phyloP scores from a whole-genome alignment of 2,888 invertebrate species.

The Furcula furcula region DNA sequence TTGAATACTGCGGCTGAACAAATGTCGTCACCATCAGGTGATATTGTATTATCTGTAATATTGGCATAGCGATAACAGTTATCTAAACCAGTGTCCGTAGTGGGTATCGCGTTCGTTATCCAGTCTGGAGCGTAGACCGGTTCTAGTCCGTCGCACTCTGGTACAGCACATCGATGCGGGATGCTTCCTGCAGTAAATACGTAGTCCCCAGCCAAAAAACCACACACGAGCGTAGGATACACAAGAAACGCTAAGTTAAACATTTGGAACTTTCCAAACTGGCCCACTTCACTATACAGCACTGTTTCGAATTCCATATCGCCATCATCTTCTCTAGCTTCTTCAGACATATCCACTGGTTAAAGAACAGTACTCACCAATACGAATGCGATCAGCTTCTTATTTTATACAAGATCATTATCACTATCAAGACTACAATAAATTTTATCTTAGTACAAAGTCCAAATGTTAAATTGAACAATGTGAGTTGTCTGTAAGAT shows the following conservation, averaged over 20 bases:
- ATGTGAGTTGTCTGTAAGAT: too few relatives aligned
- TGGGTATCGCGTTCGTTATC: slow-evolving; percentile 59
- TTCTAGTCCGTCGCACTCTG: slow-evolving; percentile 52
- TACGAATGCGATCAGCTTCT: slow-evolving; percentile 24
- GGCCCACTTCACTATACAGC: slow-evolving; percentile 57
- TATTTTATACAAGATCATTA: slow-evolving; percentile 35
- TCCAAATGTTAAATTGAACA: neutral
- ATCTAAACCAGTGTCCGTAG: slow-evolving; percentile 51
- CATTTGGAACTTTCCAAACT: slow-evolving; percentile 64
- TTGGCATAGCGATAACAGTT: slow-evolving; percentile 58
- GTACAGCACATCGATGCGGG: slow-evolving; percentile 57
- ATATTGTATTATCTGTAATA: slow-evolving; percentile 25
- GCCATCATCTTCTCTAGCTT: slow-evolving; percentile 23
- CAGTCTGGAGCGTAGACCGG: slow-evolving; percentile 57
- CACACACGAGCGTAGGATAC: slow-evolving; percentile 55
- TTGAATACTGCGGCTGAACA: slow-evolving; percentile 59
- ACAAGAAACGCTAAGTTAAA: slow-evolving; percentile 51
- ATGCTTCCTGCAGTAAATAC: slow-evolving; percentile 65
- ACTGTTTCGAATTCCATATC: slow-evolving; percentile 54
- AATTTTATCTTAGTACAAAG: slow-evolving; percentile 24
- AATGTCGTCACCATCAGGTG: slow-evolving; percentile 22
- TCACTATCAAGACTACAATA: slow-evolving; percentile 28
- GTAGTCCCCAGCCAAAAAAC: slow-evolving; percentile 66
- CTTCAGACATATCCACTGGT: slow-evolving; percentile 27
- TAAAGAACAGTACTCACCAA: slow-evolving; percentile 17